Evolutionary conservation across 2,113 vertebrate genomes (phyloP).

Genomic region (Cromileptes altivelis): DNA sequence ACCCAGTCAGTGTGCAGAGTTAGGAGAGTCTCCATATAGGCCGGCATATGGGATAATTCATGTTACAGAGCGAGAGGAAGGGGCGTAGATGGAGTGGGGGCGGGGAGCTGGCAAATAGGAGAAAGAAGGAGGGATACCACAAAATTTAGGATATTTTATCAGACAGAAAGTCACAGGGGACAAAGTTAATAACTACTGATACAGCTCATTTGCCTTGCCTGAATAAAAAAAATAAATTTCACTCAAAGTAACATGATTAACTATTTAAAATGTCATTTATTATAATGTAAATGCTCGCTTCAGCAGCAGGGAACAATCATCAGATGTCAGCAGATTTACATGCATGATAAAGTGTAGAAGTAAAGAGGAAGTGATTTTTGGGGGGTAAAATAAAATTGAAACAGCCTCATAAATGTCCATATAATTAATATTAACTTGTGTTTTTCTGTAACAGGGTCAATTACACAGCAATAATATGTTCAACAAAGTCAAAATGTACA

Average conservation of each 20-base stretch:
- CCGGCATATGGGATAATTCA: constrained; percentile 15
- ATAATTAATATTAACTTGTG: not conserved
- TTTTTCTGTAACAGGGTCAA: too few relatives aligned
- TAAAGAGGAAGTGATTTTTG: not conserved
- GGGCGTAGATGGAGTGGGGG: not conserved
- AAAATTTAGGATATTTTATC: not conserved
- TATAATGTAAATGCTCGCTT: not conserved
- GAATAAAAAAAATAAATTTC: not conserved
- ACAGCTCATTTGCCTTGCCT: not conserved
- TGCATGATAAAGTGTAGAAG: not conserved
- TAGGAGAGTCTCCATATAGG: not conserved
- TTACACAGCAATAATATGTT: too few relatives aligned
- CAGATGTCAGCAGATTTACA: not conserved
- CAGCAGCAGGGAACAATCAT: not conserved
- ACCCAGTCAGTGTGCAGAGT: constrained; percentile 20
- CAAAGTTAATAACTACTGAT: not conserved
- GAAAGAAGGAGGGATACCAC: not conserved
- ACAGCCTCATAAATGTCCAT: not conserved
- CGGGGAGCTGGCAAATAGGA: not conserved
- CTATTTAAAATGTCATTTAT: not conserved
- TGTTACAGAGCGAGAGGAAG: not conserved
- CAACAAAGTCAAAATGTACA: too few relatives aligned
- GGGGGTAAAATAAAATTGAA: not conserved
- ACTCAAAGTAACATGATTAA: not conserved
- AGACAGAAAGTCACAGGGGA: not conserved